These are phyloP conservation scores for Diceros bicornis DNA, from an alignment of 2,797 vertebrate genomes.

Conservation along the genomic window DNA sequence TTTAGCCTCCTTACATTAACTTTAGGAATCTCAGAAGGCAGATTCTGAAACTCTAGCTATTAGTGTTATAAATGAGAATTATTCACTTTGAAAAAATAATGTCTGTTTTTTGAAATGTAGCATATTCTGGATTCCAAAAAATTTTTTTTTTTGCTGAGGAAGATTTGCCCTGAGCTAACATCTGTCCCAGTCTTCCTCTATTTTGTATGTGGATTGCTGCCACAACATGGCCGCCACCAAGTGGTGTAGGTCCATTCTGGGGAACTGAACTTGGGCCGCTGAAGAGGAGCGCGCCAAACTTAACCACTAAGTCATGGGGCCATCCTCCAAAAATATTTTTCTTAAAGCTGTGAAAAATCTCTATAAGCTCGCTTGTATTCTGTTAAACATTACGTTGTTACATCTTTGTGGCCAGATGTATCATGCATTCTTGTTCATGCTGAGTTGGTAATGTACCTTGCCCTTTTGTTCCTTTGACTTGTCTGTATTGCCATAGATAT, in stretches of 20 bases:
- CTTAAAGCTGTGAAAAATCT: constrained; percentile 60
- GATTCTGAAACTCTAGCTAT: constrained; percentile 36
- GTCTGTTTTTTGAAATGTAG: constrained; percentile 18
- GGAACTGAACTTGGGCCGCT: too few relatives aligned
- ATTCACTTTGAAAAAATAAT: constrained; percentile 21
- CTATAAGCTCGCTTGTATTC: neutral
- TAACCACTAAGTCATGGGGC: too few relatives aligned
- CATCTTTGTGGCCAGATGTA: constrained; percentile 44
- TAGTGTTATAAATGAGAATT: constrained; percentile 42
- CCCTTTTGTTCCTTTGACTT: constrained; percentile 82
- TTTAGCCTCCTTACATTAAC: neutral
- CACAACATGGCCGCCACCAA: too few relatives aligned
- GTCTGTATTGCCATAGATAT: constrained; percentile 65
- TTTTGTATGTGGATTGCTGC: too few relatives aligned
- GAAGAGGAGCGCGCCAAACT: too few relatives aligned
- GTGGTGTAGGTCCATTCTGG: too few relatives aligned
- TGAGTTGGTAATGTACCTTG: constrained; percentile 91
- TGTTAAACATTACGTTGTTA: constrained; percentile 34
- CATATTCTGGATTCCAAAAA: neutral
- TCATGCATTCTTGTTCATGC: constrained; percentile 27
- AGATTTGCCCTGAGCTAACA: too few relatives aligned
- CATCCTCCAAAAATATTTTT: neutral
- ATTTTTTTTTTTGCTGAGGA: neutral
- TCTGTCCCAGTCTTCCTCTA: too few relatives aligned
- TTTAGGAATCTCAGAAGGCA: constrained; percentile 32